Evolutionary conservation across 2,797 vertebrate species (phyloP).

Genomic region (Numenius phaeopus): DNA sequence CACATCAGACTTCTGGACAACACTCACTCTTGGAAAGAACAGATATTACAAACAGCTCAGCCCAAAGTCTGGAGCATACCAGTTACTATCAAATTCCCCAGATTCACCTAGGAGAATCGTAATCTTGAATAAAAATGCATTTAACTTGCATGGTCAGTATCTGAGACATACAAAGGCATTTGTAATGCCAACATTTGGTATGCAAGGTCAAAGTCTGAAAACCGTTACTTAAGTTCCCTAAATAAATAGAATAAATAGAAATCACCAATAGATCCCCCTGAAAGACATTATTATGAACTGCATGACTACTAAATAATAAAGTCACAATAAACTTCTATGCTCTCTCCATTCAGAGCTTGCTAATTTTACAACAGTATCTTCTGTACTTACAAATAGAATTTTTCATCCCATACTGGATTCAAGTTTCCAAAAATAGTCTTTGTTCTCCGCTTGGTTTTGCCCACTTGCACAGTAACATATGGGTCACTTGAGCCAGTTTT

Average conservation of each 20-base stretch:
- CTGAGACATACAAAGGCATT: background rate
- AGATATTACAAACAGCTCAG: background rate
- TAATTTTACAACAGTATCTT: background rate
- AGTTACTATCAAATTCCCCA: background rate
- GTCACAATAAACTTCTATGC: background rate
- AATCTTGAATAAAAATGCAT: background rate
- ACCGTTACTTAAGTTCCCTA: background rate
- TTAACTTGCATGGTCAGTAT: background rate
- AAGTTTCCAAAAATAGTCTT: conserved; percentile 99
- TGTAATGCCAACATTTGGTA: background rate
- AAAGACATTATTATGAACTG: background rate
- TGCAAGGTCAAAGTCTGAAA: background rate
- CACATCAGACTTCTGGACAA: background rate
- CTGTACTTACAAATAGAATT: conserved; percentile 96
- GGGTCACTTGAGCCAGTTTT: conserved; percentile 98
- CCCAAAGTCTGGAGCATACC: background rate
- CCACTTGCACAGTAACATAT: conserved; percentile 97
- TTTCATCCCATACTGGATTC: conserved; percentile 97
- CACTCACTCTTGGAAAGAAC: background rate
- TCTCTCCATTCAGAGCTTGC: background rate
- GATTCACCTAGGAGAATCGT: background rate
- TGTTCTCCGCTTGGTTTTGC: conserved; percentile 95
- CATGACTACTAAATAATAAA: background rate
- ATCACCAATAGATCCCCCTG: background rate
- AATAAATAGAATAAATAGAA: background rate